Base-by-base conservation (phyloP, 2,888 invertebrate genomes). In the Sinhomidia bicolor region DNA sequence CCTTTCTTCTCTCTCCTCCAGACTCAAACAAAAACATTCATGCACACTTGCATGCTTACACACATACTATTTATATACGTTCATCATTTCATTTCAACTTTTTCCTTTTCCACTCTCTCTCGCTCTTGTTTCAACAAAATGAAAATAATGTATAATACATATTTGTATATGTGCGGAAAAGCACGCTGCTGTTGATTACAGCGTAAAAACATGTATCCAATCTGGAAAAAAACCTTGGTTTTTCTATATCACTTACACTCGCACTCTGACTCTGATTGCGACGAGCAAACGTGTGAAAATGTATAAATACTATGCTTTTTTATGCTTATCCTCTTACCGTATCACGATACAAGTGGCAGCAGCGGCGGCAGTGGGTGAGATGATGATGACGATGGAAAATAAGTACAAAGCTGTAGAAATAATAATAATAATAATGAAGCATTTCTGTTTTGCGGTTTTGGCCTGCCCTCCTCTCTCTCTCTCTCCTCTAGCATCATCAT, bases 391-490 rank as follows among this genome's bases (percentile, higher is more conserved):
- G 26, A 47, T 26, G 29, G 76, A 54, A 76, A 76, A 17, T 47
- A 76, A n/a, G 44, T 74, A 65, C 32, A 65, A 44, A 41, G 71
- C 23, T 20, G 44, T 41, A 23, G 51, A 51, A 76, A 76, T 76
- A 71, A 71, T 71, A 62, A 51, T 51, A 51, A 41, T 47, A 57
- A 76, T 76, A 76, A 76, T 76, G 76, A 76, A 76, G 76, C 76
- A 76, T 76, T 76, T 76, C 76, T 76, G 76, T 29, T 51, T 76
- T 51, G 51, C 26, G 76, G 51, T 54, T 76, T 76, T 41, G 41
- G 17, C 71, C 20, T 44, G 41, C 41, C 71, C 17, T 5, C 7
- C 68, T 36, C 36, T 68, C 60, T 26, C 65, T 60, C 60, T 68
- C 36, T 41, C 20, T 23, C 47, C 1, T 57, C 17, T n/a, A n/a